Base-by-base conservation (phyloP, 2,888 invertebrate genomes). In the Eupithecia exiguata region DNA sequence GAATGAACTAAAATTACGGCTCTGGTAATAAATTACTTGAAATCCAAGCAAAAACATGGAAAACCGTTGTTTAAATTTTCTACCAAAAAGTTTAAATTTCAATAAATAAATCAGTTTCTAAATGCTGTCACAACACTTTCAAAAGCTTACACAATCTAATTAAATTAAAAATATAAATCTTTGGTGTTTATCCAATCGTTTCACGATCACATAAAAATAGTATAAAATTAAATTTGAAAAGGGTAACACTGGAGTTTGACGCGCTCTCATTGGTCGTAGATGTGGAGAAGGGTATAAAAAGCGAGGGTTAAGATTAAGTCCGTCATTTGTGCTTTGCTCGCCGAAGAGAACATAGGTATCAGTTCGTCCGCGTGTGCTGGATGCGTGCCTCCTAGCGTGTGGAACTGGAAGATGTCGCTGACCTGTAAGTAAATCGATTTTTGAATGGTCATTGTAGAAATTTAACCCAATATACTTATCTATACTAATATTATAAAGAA, bases 351-450 rank as follows among this genome's bases (percentile, higher is more conserved):
- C 89, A 91, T 88, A 0, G 93, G 93, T 2, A 89, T 90, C 0
- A 94, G 81, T 68, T 94, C 94, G 82, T 92, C 93, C 1, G 93
- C 94, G 83, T 92, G 93, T 0, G 90, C 91, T 1, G 93, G 88
- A 81, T 93, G 93, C 0, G 94, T 91, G n/a, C 95, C 95, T 77
- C 96, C 96, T 49, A 96, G 91, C 0, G 96, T 96, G 90, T 96
- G 96, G 91, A 97, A 97, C 87, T 96, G 96, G 92, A 96, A 96
- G 78, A 96, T 95, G 85, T 96, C 96, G 86, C 96, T 96, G 71
- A 96, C 96, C 96, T 96, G 90, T 61, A 21, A 6, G 43, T 72
- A 35, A 68, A 66, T 14, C 40, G 14, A 25, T 53, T 53, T 49
- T 53, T 53, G 3, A 53, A 53, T 53, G 4, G 10, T 53, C 49